Percentiles rank a stretch among this genome's conserved stretches.
phyloP scores from a whole-genome alignment of 2,888 invertebrate species.

The Sinotaia quadrata region DNA sequence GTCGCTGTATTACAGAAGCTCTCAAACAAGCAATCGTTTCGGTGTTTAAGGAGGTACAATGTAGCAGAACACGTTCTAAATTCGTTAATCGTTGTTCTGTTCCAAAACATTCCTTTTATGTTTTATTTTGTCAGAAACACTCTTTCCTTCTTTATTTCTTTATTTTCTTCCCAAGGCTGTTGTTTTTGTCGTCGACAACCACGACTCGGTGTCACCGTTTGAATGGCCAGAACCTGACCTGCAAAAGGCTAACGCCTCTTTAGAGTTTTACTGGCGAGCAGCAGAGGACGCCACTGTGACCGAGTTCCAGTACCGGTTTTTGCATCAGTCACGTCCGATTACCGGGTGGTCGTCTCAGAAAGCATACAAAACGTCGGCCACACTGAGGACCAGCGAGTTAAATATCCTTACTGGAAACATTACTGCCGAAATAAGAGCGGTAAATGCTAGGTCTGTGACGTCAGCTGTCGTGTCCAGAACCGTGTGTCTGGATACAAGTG shows the following conservation, averaged over 20 bases:
- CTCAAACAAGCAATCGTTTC: too few species aligned
- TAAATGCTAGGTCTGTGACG: constrained; percentile 6
- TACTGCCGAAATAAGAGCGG: neutral
- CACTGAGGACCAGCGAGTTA: neutral
- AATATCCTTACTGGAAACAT: neutral
- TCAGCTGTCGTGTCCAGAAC: constrained; percentile 2
- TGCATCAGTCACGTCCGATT: neutral
- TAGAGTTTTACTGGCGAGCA: constrained; percentile 16
- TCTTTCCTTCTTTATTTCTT: too few species aligned
- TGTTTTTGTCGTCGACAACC: too few species aligned
- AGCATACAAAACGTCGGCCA: constrained; percentile 7
- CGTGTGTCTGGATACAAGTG: constrained; percentile 1
- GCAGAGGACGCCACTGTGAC: constrained; percentile 1
- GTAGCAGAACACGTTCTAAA: too few species aligned
- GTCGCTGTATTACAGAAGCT: too few species aligned
- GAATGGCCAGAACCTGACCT: constrained; percentile 2
- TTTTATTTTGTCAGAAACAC: too few species aligned
- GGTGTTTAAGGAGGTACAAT: too few species aligned
- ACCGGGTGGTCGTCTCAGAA: constrained; percentile 11
- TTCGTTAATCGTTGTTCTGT: too few species aligned
- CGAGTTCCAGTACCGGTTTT: constrained; percentile 6
- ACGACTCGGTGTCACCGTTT: constrained; percentile 6
- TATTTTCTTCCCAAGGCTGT: too few species aligned
- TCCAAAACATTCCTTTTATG: too few species aligned
- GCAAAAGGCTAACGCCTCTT: constrained; percentile 2